Evolutionary conservation across 2,113 vertebrate species (phyloP).

Genomic region (Scartelaos histophorus): DNA sequence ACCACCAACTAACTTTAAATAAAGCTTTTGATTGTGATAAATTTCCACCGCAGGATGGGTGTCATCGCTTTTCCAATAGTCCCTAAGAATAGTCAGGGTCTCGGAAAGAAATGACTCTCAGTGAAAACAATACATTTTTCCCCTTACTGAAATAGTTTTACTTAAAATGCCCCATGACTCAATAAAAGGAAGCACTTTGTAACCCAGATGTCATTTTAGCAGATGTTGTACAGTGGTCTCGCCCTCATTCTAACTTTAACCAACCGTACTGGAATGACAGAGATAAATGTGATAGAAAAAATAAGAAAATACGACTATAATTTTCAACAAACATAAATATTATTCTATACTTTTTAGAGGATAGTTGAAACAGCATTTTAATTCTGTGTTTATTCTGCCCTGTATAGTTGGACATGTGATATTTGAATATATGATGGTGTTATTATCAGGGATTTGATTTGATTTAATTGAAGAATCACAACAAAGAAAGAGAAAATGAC

Average conservation of each 20-base stretch:
- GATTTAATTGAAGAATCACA: not conserved
- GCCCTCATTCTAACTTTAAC: slow-evolving; percentile 14
- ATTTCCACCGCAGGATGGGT: slow-evolving; percentile 71
- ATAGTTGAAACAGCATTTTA: not conserved
- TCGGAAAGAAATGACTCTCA: slow-evolving; percentile 1
- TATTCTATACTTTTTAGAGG: not conserved
- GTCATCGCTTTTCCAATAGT: slow-evolving; percentile 66
- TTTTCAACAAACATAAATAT: not conserved
- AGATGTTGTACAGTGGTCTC: slow-evolving; percentile 54
- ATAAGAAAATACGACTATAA: not conserved
- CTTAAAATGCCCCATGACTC: slow-evolving; percentile 66
- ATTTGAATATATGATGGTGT: not conserved
- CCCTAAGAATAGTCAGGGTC: slow-evolving; percentile 62
- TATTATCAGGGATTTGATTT: not conserved
- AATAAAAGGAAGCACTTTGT: slow-evolving; percentile 79
- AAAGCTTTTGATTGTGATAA: slow-evolving; percentile 48
- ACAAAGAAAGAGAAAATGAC: not conserved
- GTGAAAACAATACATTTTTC: slow-evolving; percentile 54
- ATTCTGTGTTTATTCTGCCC: not conserved
- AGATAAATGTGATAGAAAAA: not conserved
- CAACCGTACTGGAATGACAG: slow-evolving; percentile 27
- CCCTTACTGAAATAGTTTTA: slow-evolving; percentile 67
- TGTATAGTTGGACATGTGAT: not conserved
- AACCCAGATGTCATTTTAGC: slow-evolving; percentile 55
- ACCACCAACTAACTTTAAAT: slow-evolving; percentile 62